phyloP scores from a whole-genome alignment of 2,888 invertebrate genomes.

The Hydropsyche betteni region DNA sequence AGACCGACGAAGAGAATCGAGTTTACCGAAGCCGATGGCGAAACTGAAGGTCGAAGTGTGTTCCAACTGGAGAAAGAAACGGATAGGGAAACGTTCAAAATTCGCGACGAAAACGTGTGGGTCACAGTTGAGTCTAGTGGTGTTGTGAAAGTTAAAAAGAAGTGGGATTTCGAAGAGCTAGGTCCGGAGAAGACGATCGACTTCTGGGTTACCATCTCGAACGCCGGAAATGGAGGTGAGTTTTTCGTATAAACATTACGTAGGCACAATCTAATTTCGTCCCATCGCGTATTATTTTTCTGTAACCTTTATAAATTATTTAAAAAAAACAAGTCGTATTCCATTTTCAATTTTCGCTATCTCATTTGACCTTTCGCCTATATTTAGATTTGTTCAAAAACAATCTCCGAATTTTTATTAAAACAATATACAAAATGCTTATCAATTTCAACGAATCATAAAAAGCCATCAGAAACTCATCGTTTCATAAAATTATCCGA shows the following conservation, averaged over 20 bases:
- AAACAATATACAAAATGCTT: no score
- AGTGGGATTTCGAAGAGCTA: constrained; percentile 96
- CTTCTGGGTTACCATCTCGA: constrained; percentile 94
- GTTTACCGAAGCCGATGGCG: constrained; percentile 90
- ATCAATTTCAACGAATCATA: no score
- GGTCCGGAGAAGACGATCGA: constrained; percentile 95
- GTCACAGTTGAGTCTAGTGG: constrained; percentile 92
- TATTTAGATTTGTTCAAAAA: no score
- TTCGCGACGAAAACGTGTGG: constrained; percentile 93
- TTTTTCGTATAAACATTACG: constrained; percentile 51
- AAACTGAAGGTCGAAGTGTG: constrained; percentile 85
- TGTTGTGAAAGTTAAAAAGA: constrained; percentile 91
- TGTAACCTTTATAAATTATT: no score
- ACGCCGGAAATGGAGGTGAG: constrained; percentile 88
- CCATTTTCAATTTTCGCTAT: no score
- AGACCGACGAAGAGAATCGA: constrained; percentile 93
- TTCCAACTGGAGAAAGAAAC: constrained; percentile 92
- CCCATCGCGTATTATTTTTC: no score
- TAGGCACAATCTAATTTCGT: not conserved
- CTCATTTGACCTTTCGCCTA: no score
- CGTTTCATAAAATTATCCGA: no score
- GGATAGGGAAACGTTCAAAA: constrained; percentile 91
- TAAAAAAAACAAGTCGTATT: no score
- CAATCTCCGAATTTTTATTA: no score
- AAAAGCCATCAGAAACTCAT: no score